Evolutionary conservation across 2,797 vertebrate species (phyloP), one percentile per base, ranked within the genome.

Genomic region (Capromys pilorides): DNA sequence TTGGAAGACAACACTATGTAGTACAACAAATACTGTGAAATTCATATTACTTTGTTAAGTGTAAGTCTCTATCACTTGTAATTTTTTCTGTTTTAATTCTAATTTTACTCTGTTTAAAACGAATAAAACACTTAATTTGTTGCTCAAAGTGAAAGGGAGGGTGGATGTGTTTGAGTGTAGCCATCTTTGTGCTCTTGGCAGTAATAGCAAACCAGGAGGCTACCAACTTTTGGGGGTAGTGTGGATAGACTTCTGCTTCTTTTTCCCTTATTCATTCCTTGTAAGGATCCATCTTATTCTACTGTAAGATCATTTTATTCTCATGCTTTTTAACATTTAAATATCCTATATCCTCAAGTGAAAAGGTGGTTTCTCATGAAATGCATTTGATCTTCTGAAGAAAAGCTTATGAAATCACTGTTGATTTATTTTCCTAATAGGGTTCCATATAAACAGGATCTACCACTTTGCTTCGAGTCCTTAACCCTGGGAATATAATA

Each of bases 341-440:
- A 67, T 49, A 54, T 19, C 12, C 41, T 10, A 67, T 8, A 69
- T 81, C 41, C 61, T 54, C 79, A 78, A 95, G 28, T 16, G 26
- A 92, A 51, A 83, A 57, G 19, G 31, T 31, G 13, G 22, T 85
- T 80, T 69, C 61, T 24, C 24, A 71, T 13, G 85, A 91, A 94
- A 71, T 28, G 3, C 5, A 69, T 64, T 79, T 36, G 75, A 4
- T 22, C 49, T 84, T 71, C 45, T 57, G 88, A 88, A 93, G 90
- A 93, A 61, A 19, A 62, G 19, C 59, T 96, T 94, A 51, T 86
- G 64, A 91, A 87, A 89, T 82, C 49, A 54, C 10, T 51, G 2
- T 49, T 80, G 54, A 51, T 57, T 83, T 31, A 45, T 62, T 4
- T 75, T 86, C 73, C 41, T 41, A 57, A 78, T 31, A 88, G 90